These are phyloP conservation scores for Lophura nycthemera DNA, from an alignment of 2,113 vertebrate species.

Conservation along the genomic window DNA sequence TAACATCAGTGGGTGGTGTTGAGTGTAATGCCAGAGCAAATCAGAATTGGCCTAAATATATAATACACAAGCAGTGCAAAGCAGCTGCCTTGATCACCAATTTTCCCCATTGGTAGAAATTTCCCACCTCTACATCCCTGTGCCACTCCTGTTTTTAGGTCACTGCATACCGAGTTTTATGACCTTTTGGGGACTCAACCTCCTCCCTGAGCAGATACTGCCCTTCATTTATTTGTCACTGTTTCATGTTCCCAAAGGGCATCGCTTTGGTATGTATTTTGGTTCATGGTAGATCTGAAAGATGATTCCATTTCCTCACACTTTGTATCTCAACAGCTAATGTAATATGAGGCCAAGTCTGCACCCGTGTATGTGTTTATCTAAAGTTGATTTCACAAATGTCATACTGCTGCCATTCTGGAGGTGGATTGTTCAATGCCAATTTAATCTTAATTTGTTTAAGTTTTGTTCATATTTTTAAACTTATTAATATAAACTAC, in stretches of 20 bases:
- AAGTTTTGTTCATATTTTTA: background rate
- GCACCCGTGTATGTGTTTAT: background rate
- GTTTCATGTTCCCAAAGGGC: accelerated
- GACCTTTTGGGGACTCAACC: background rate
- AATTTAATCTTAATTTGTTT: background rate
- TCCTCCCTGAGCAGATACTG: background rate
- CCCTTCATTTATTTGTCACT: background rate
- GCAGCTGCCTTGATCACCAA: background rate
- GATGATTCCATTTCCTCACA: background rate
- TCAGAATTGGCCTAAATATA: background rate
- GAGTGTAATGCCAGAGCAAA: background rate
- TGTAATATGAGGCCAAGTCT: background rate
- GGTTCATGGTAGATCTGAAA: background rate
- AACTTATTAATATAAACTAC: background rate
- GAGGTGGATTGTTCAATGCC: background rate
- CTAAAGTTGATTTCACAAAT: slow-evolving; percentile 32
- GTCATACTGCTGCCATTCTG: background rate
- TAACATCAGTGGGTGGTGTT: background rate
- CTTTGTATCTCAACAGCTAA: slow-evolving; percentile 35
- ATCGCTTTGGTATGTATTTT: background rate
- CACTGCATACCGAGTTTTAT: background rate
- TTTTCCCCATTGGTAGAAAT: background rate
- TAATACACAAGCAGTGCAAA: background rate
- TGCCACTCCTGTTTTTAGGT: background rate
- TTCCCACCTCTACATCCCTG: background rate